Evolutionary conservation across 1,140 invertebrate genomes (phyloP), one percentile per base, ranked within the genome.

Genomic region (Daktulosphaira vitifoliae): DNA sequence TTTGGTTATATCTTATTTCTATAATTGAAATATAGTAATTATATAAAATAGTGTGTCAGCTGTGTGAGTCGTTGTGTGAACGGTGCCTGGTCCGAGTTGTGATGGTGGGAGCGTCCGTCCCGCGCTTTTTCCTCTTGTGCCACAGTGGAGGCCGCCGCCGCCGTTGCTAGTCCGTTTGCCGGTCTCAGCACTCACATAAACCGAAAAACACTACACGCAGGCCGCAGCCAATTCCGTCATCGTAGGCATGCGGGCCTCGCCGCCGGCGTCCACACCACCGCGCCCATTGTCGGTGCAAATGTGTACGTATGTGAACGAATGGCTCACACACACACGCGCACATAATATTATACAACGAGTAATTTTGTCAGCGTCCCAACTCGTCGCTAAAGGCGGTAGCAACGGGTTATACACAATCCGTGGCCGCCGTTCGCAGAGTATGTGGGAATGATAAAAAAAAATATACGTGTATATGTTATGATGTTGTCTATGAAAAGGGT

Each of bases 321-420:
- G 1, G 29, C 29, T 33, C 29, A 33, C n/a, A n/a, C n/a, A n/a
- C n/a, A 7, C 15, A 1, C 1, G 29, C 22, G 7, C 7, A 56
- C 53, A 56, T 37, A 5, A 33, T 33, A 33, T 33, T 33, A 33
- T 11, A 33, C 29, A 44, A 44, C 39, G n/a, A 56, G 53, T 56
- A 56, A n/a, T 56, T 56, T 56, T 25, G 53, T 56, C 53, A 56
- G 53, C 53, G 53, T 56, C 53, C 53, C 53, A 42, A 56, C 20
- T 37, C 11, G 22, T n/a, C 37, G 38, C 38, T n/a, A n/a, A n/a
- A n/a, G n/a, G n/a, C n/a, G n/a, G n/a, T n/a, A n/a, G n/a, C n/a
- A n/a, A 20, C 53, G 22, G 22, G 38, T 56, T 33, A 5, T 5
- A 11, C 11, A 11, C 11, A 33, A 33, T 11, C 29, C 11, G 29